Conservation (phyloP, 2,113 vertebrate species). For the Cynoglossus semilaevis region DNA sequence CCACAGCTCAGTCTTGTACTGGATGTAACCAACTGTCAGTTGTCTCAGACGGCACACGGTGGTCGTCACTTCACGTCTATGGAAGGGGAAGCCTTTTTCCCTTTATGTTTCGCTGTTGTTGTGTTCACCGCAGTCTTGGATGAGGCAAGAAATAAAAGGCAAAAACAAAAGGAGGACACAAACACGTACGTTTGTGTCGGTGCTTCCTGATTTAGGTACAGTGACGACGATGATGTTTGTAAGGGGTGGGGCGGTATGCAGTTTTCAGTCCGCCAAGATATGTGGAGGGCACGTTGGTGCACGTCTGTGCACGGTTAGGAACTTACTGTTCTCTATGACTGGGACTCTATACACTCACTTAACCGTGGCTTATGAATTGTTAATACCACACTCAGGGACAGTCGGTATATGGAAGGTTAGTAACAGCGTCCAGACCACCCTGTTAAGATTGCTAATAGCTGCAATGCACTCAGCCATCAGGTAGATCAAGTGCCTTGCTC, state of each 20-base stretch:
- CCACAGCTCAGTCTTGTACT: constrained; percentile 63
- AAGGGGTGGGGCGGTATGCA: constrained; percentile 73
- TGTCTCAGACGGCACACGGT: constrained; percentile 45
- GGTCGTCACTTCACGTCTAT: constrained; percentile 32
- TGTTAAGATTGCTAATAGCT: neutral
- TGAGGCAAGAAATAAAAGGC: neutral
- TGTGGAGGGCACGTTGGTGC: constrained; percentile 56
- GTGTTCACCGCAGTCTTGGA: neutral
- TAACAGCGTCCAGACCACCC: neutral
- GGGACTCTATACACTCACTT: too few relatives aligned
- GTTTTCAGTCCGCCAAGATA: constrained; percentile 51
- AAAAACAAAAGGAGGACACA: neutral
- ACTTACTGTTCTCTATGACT: neutral
- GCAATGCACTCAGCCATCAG: neutral
- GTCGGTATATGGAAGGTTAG: neutral
- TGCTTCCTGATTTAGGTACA: constrained; percentile 75
- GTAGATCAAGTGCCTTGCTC: constrained; percentile 10
- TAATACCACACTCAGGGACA: neutral
- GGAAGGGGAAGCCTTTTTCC: constrained; percentile 27
- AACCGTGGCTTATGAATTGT: neutral
- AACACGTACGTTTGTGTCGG: constrained; percentile 28
- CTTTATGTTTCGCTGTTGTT: constrained; percentile 17
- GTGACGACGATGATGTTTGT: constrained; percentile 60
- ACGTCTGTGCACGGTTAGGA: constrained; percentile 40
- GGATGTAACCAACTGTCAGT: constrained; percentile 51